Percentiles rank a stretch among this genome's conserved stretches.
Evolutionary conservation across 2,797 vertebrate species (phyloP).

Genomic region (Choloepus didactylus): DNA sequence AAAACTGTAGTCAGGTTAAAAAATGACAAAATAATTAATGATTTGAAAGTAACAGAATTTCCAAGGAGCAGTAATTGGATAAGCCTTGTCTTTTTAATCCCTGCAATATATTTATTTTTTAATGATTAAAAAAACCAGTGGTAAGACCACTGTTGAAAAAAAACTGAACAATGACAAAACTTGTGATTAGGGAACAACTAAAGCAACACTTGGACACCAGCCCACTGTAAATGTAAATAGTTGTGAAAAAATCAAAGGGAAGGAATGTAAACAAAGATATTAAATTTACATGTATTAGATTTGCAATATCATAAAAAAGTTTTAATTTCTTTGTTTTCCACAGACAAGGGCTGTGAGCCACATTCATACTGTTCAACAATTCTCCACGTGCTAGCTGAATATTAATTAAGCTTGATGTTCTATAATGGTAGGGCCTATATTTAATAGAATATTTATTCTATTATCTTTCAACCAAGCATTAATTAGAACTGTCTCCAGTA

Average conservation of each 20-base stretch:
- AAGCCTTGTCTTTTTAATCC: background rate
- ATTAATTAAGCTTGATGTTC: conserved; percentile 16
- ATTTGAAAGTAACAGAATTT: background rate
- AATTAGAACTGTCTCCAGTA: conserved; percentile 42
- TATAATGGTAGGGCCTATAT: conserved; percentile 8
- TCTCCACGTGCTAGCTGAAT: conserved; percentile 1
- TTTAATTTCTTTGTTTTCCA: conserved; percentile 46
- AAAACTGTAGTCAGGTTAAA: conserved; percentile 51
- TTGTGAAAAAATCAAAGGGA: conserved; percentile 34
- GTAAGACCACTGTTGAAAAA: conserved; percentile 34
- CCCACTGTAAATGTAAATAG: background rate
- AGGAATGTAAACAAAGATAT: conserved; percentile 20
- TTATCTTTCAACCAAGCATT: background rate
- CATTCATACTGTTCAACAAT: background rate
- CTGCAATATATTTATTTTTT: background rate
- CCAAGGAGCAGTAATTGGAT: conserved; percentile 23
- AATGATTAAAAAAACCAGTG: background rate
- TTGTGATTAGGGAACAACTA: background rate
- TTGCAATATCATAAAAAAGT: conserved; percentile 23
- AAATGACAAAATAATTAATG: conserved; percentile 44
- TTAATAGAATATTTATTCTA: conserved; percentile 40
- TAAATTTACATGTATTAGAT: conserved; percentile 15
- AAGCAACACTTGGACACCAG: background rate
- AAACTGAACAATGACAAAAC: conserved; percentile 7
- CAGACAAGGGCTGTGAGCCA: background rate